Evolutionary conservation across 2,888 invertebrate genomes (phyloP).

Genomic region (Lithophane leautieri): DNA sequence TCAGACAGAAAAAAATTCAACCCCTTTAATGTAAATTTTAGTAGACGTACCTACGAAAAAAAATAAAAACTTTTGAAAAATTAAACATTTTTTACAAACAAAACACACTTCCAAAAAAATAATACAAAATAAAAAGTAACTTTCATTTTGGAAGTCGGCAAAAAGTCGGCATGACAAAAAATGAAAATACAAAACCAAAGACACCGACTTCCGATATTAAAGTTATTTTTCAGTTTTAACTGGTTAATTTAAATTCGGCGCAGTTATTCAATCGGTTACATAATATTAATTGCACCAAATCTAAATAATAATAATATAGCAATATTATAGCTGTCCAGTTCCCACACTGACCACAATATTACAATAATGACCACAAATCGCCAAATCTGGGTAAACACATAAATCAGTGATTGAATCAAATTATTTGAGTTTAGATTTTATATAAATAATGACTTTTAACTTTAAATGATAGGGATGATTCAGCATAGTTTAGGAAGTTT

Average conservation of each 20-base stretch:
- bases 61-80: neutral
- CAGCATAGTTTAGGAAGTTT: neutral
- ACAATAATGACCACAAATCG: constrained; percentile 33
- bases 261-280: no score
- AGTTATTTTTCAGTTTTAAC: no score
- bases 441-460: constrained; percentile 20
- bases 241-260: no score
- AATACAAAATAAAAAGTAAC: no score
- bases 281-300: neutral
- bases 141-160: no score
- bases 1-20: neutral
- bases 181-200: no score
- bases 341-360: constrained; percentile 60
- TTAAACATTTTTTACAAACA: neutral
- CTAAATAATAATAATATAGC: neutral
- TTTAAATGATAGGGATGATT: constrained; percentile 19
- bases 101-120: no score
- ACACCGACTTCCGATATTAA: no score
- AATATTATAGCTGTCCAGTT: constrained; percentile 27
- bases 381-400: constrained; percentile 50
- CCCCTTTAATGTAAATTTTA: neutral
- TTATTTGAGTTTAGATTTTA: constrained; percentile 7
- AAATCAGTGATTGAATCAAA: constrained; percentile 41
- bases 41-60: neutral
- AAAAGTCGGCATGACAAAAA: no score